Evolutionary conservation across 2,797 vertebrate species (phyloP), one percentile per base, ranked within the genome.

Genomic region (Glossophaga mutica): DNA sequence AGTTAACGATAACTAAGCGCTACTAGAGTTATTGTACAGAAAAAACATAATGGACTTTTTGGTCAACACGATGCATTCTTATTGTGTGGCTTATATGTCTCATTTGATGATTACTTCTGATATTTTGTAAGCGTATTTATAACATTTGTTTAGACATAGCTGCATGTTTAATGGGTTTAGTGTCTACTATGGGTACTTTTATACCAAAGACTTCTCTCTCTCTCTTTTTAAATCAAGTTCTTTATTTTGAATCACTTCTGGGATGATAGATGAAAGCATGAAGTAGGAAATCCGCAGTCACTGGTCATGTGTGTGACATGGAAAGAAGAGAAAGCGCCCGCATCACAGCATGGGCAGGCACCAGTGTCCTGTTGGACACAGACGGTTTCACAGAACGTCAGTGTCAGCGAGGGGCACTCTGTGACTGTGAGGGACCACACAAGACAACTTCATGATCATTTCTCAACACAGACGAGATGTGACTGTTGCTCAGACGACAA

Each of bases 191-290:
- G 67, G 68, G 16, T 55, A 44, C n/a, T 70, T 78, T 90, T 29
- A 50, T 37, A 55, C 8, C 9, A 55, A 82, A 68, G 7, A 78
- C 26, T 62, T 50, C 7, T 11, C 21, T 78, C 11, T 78, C 11
- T 78, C 32, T 34, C 2, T 37, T 52, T 57, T 19, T 32, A 29
- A 59, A 87, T 78, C 4, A 9, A 82, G 29, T 74, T 85, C 14
- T 55, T 87, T 57, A 39, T 78, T 91, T 77, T 90, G 68, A 82
- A 48, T 90, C 37, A 70, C 10, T 55, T 93, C 86, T 78, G 44
- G 46, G 57, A 78, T 87, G 77, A 71, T 22, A 29, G 42, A 92
- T 50, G 59, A 84, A 62, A 78, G 9, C 74, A 32, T n/a, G 57
- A 68, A 32, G 9, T 62, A 32, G 42, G 62, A 19, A 82, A n/a